phyloP scores from a whole-genome alignment of 2,113 vertebrate genomes.

The Nasalis larvatus region DNA sequence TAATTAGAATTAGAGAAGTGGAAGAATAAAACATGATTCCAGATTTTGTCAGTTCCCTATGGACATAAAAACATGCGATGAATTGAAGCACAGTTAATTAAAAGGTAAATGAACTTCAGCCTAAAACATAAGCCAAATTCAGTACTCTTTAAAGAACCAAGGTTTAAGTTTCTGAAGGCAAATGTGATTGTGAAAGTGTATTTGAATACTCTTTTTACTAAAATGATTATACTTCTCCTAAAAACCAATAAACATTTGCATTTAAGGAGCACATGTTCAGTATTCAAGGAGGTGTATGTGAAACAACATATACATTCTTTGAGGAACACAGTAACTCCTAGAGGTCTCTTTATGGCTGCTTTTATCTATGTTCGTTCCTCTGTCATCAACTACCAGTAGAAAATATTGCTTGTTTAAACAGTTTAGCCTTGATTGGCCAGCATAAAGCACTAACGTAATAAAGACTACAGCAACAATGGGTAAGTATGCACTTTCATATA shows the following conservation, averaged over 20 bases:
- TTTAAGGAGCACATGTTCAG: background rate
- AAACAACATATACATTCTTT: background rate
- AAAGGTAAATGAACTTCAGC: background rate
- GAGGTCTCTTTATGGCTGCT: background rate
- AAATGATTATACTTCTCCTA: background rate
- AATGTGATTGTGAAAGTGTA: background rate
- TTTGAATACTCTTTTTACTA: background rate
- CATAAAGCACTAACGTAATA: background rate
- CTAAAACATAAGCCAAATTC: slow-evolving; percentile 23
- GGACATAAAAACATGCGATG: background rate
- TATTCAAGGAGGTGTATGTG: background rate
- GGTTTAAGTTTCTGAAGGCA: slow-evolving; percentile 9
- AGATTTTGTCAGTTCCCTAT: background rate
- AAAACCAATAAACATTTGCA: background rate
- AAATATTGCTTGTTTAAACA: background rate
- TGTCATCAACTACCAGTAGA: background rate
- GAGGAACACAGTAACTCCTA: background rate
- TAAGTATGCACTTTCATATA: background rate
- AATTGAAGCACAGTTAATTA: slow-evolving; percentile 9
- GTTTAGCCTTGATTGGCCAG: background rate
- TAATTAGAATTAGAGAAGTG: slow-evolving; percentile 39
- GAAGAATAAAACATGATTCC: slow-evolving; percentile 10
- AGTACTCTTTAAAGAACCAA: background rate
- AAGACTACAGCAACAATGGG: background rate
- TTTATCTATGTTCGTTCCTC: background rate